phyloP scores from a whole-genome alignment of 2,113 vertebrate genomes.

The Eidolon helvum region DNA sequence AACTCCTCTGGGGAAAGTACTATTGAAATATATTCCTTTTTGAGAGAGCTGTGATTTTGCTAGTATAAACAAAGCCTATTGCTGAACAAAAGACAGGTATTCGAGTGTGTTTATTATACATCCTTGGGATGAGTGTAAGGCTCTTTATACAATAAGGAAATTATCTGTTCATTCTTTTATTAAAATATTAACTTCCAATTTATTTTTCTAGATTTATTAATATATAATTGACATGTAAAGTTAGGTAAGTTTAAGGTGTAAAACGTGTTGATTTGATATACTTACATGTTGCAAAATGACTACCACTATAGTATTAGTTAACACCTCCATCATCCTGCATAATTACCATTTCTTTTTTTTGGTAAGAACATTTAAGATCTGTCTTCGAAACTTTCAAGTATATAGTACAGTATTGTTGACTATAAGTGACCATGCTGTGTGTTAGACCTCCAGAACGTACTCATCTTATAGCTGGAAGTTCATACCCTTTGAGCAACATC shows the following conservation, averaged over 20 bases:
- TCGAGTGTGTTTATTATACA: neutral
- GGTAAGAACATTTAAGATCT: neutral
- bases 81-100: neutral
- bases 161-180: neutral
- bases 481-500: neutral
- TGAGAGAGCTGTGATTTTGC: constrained; percentile 28
- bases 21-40: neutral
- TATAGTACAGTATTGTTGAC: too few relatives aligned
- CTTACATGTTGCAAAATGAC: neutral
- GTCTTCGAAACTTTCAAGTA: neutral
- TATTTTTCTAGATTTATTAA: neutral
- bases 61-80: neutral
- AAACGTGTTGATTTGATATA: neutral
- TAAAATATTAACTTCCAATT: neutral
- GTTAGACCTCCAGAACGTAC: neutral
- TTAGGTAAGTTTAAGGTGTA: neutral
- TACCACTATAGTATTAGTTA: neutral
- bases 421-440: too few relatives aligned
- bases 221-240: neutral
- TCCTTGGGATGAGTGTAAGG: neutral
- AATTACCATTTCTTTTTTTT: neutral
- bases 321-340: neutral
- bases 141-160: neutral
- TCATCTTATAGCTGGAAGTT: too few relatives aligned
- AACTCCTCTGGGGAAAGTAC: constrained; percentile 19